Evolutionary conservation across 2,797 vertebrate species (phyloP).

Genomic region (Pseudomugil tenellus): DNA sequence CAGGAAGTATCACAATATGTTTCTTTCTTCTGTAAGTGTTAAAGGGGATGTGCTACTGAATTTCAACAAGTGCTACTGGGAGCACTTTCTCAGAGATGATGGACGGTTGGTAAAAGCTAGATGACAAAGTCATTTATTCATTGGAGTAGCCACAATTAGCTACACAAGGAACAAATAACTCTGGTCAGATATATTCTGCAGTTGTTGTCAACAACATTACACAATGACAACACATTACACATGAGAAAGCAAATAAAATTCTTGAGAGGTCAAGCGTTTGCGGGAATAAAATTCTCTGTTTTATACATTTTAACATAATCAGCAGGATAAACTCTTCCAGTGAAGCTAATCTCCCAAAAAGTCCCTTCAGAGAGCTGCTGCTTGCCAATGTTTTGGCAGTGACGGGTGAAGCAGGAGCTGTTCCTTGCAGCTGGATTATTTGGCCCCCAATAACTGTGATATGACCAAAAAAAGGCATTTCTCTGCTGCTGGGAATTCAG

Average conservation of each 20-base stretch:
- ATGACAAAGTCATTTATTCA: background rate
- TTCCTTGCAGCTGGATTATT: conserved; percentile 64
- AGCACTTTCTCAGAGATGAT: conserved; percentile 8
- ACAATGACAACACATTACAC: no score
- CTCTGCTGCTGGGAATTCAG: conserved; percentile 58
- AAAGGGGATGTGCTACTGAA: conserved; percentile 39
- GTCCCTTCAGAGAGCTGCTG: conserved; percentile 22
- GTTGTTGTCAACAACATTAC: conserved; percentile 34
- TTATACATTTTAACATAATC: conserved; percentile 41
- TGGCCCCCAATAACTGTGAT: conserved; percentile 63
- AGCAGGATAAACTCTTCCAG: conserved; percentile 42
- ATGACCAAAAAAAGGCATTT: conserved; percentile 84
- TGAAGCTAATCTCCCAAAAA: conserved; percentile 41
- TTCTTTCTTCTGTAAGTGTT: conserved; percentile 27
- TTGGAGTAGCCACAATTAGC: conserved; percentile 23
- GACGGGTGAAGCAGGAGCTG: conserved; percentile 58
- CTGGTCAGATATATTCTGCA: background rate
- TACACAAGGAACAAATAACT: conserved; percentile 9
- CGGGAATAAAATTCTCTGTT: conserved; percentile 7
- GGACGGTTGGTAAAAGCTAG: background rate
- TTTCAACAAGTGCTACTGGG: conserved; percentile 20
- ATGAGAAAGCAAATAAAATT: conserved; percentile 34
- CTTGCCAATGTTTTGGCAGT: conserved; percentile 39
- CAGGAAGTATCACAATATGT: conserved; percentile 48
- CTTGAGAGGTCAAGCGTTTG: conserved; percentile 5